Conservation (phyloP, 2,888 invertebrate genomes). For the Clostera curtula region DNA sequence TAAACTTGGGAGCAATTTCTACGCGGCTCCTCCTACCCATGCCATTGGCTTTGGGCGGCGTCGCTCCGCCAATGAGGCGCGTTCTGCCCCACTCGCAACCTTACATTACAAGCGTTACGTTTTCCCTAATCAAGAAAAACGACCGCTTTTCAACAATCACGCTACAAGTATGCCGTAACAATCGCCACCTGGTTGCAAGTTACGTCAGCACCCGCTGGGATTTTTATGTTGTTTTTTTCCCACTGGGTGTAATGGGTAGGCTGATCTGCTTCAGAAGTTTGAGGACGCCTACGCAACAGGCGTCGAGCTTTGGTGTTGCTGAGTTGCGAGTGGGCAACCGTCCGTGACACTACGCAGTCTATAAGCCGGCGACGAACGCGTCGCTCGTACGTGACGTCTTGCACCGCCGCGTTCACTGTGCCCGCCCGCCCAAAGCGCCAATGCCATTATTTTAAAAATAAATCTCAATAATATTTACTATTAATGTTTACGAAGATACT, state of each 20-base stretch:
- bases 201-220: no score
- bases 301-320: slow-evolving; percentile 24
- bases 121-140: slow-evolving; percentile 47
- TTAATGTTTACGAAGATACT: slow-evolving; percentile 11
- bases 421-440: slow-evolving; percentile 35
- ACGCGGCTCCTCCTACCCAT: slow-evolving; percentile 58
- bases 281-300: slow-evolving; percentile 21
- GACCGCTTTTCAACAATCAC: slow-evolving; percentile 26
- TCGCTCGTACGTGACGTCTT: slow-evolving; percentile 25
- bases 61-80: slow-evolving; percentile 57
- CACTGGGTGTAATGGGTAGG: no score
- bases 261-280: no score
- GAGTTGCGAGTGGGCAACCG: slow-evolving; percentile 19
- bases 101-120: slow-evolving; percentile 44
- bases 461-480: slow-evolving; percentile 12
- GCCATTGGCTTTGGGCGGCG: slow-evolving; percentile 58
- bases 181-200: no score
- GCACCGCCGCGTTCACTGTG: slow-evolving; percentile 24
- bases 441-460: slow-evolving; percentile 19
- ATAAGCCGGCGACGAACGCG: slow-evolving; percentile 31
- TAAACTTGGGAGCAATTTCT: slow-evolving; percentile 51
- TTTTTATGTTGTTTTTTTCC: no score
- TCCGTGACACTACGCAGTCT: no score
- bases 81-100: slow-evolving; percentile 53
- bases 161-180: slow-evolving; percentile 3